These are phyloP conservation scores for Exephanes ischioxanthus DNA, from an alignment of 2,888 invertebrate genomes.

Conservation along the genomic window DNA sequence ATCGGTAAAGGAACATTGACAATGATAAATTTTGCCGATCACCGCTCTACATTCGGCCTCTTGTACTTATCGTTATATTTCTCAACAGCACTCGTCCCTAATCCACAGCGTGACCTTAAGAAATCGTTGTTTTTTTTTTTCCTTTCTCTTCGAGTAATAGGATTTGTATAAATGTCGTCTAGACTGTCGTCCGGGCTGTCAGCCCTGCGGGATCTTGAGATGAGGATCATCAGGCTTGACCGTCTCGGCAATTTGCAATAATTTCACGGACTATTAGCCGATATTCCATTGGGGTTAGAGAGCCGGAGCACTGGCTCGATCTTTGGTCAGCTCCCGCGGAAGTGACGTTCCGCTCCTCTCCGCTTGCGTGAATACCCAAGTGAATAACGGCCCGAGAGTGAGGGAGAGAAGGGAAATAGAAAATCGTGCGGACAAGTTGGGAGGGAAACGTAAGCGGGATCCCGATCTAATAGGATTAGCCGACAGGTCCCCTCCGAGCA, in stretches of 20 bases:
- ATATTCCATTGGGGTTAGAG: conserved; percentile 64
- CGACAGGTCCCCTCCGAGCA: conserved; percentile 75
- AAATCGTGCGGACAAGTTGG: conserved; percentile 45
- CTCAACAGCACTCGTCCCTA: neutral
- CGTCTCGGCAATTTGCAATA: conserved; percentile 72
- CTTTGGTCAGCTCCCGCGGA: conserved; percentile 53
- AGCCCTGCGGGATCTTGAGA: neutral
- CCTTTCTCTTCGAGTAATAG: conserved; percentile 19
- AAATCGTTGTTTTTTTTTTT: neutral
- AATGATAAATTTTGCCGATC: neutral
- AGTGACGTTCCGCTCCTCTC: conserved; percentile 34
- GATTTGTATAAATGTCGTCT: conserved; percentile 40
- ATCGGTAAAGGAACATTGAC: neutral
- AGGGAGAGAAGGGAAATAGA: conserved; percentile 52
- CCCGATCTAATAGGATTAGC: conserved; percentile 80
- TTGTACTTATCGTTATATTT: neutral
- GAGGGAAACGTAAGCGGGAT: conserved; percentile 71
- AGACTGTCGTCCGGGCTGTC: conserved; percentile 12
- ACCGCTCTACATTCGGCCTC: neutral
- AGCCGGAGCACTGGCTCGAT: conserved; percentile 39
- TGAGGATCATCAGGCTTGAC: conserved; percentile 57
- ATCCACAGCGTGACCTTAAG: neutral
- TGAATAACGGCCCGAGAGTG: conserved; percentile 40
- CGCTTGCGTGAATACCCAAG: conserved; percentile 55
- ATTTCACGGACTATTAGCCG: conserved; percentile 79